These are phyloP conservation scores for Trachelus stipa DNA, from an alignment of 2,888 invertebrate species.

Conservation along the genomic window DNA sequence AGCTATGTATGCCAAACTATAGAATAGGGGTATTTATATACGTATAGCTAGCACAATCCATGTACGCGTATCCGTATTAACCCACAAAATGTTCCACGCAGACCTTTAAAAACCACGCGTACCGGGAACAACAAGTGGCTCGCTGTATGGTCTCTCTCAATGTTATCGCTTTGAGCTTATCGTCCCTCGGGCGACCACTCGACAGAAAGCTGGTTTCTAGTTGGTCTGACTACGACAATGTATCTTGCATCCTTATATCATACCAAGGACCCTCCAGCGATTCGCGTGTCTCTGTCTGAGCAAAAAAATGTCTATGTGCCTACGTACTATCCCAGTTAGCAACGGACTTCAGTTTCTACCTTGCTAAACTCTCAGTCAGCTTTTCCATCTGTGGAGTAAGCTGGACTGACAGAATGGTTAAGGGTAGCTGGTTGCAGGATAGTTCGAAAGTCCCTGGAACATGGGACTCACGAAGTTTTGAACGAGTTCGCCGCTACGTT, in stretches of 20 bases:
- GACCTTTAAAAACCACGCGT: background rate
- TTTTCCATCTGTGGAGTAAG: background rate
- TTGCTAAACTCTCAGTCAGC: background rate
- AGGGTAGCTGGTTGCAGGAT: background rate
- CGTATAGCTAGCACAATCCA: no score
- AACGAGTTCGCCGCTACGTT: background rate
- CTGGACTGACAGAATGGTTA: background rate
- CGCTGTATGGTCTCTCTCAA: background rate
- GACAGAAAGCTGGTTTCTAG: background rate
- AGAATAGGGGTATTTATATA: background rate
- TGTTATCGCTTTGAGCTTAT: background rate
- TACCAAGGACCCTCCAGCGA: background rate
- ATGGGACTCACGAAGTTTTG: background rate
- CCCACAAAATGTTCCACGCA: background rate
- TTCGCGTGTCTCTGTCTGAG: background rate
- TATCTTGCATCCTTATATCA: background rate
- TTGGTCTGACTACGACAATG: background rate
- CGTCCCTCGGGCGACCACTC: background rate
- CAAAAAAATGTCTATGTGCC: background rate
- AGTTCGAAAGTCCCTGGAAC: background rate
- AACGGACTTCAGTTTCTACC: background rate
- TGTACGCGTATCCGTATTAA: background rate
- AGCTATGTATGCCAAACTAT: background rate
- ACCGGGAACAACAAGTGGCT: background rate
- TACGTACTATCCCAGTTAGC: background rate